These are phyloP conservation scores for Oryzias sinensis DNA, from an alignment of 2,797 vertebrate species.

Conservation along the genomic window DNA sequence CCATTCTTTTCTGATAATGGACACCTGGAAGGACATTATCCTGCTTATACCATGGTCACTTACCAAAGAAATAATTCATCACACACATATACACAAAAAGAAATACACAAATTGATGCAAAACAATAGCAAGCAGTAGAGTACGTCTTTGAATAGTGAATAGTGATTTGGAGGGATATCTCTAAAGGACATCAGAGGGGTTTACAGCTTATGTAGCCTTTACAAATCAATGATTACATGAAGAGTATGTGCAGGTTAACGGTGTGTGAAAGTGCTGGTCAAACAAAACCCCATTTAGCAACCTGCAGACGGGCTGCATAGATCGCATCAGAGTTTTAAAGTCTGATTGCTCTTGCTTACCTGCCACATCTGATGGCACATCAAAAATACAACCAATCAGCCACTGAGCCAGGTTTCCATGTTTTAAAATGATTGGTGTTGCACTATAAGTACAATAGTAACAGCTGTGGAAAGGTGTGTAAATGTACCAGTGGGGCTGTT, in stretches of 20 bases:
- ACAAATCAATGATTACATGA: slow-evolving; percentile 70
- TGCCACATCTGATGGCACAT: slow-evolving; percentile 50
- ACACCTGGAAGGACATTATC: too few relatives aligned
- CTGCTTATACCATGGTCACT: too few relatives aligned
- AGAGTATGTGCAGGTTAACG: slow-evolving; percentile 68
- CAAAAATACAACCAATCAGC: slow-evolving; percentile 64
- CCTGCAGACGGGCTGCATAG: slow-evolving; percentile 57
- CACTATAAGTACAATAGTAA: slow-evolving; percentile 47
- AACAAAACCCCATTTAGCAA: slow-evolving; percentile 66
- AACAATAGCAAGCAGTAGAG: slow-evolving; percentile 29
- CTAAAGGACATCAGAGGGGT: slow-evolving; percentile 64
- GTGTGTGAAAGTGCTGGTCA: slow-evolving; percentile 63
- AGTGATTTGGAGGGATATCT: slow-evolving; percentile 63
- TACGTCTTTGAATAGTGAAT: slow-evolving; percentile 14
- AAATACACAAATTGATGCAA: slow-evolving; percentile 31
- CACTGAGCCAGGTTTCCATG: slow-evolving; percentile 32
- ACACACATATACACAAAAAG: neutral
- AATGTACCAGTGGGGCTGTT: slow-evolving; percentile 21
- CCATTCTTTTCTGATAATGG: too few relatives aligned
- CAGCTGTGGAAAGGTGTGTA: slow-evolving; percentile 26
- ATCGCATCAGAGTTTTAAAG: slow-evolving; percentile 54
- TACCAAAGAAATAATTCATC: too few relatives aligned
- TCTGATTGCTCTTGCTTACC: slow-evolving; percentile 55
- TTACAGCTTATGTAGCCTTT: slow-evolving; percentile 64
- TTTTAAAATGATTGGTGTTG: slow-evolving; percentile 56